Evolutionary conservation across 2,113 vertebrate genomes (phyloP), one percentile per base, ranked within the genome.

Genomic region (Ctenomys sociabilis): DNA sequence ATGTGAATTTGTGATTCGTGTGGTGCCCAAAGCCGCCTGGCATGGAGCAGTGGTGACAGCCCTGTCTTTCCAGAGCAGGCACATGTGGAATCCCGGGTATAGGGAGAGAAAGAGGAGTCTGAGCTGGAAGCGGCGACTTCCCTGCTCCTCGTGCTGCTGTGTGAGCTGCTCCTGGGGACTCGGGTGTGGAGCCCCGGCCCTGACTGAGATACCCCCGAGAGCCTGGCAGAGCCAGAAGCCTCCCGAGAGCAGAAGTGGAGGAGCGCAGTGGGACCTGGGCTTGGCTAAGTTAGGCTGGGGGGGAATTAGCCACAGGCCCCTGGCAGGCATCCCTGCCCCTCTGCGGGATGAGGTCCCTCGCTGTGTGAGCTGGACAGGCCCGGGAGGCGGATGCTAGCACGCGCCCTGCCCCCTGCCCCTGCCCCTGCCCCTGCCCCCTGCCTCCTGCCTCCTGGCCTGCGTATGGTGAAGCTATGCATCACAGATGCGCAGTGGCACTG

Each of bases 1-100:
- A 49, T 26, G 10, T 49, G 4, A 13, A 0, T 40, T 4, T 21
- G 28, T 16, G 3, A 3, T 16, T 35, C 22, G 1, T 0, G 26
- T n/a, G 66, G 8, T 7, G 40, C 59, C 73, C 9, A 0, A 40
- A 13, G 45, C 19, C 52, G 26, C 24, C 73, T 57, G 43, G 52
- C 28, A 0, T 16, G 63, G 37, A 37, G 59, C 9, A 0, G 30
- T 12, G 16, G 49, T 35, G 45, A 54, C 49, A 28, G 49, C 28
- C 64, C 43, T 1, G 3, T 19, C 30, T 30, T 32, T 72, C 72
- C 85, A 16, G 45, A 37, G 52, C 0, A n/a, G 7, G 21, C 37
- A 2, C 16, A 40, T 40, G 3, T 13, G 28, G 28, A n/a, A 37
- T 35, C 28, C 5, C 2, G 35, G 84, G 43, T 22, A 24, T 21